Base-by-base conservation (phyloP, 1,140 invertebrate species). In the Leptonema lineaticorne region DNA sequence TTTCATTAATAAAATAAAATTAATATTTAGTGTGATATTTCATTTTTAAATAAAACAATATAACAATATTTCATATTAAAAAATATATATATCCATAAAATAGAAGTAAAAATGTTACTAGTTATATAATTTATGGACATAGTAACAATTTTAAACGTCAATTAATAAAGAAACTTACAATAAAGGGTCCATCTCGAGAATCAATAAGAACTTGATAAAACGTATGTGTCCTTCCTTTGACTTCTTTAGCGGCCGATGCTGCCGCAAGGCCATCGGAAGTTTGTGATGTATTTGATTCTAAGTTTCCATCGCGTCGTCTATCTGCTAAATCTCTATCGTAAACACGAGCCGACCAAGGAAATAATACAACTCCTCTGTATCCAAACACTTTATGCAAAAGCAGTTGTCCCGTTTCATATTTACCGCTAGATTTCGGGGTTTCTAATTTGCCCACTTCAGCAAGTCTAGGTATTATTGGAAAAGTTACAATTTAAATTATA, bases 201-300 rank as follows among this genome's bases (percentile, higher is more conserved):
- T 98, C 96, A 75, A 98, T 97, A 5, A 98, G 84, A 18, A 97
- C 95, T 85, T 98, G 95, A 81, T 98, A 98, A 79, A 96, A 98
- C n/a, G 92, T 93, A 74, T 96, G 94, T 14, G 92, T 92, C 76
- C 88, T 86, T 46, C 93, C 92, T 81, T 94, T 93, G 0, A 96
- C 92, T 84, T 96, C 94, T 78, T 93, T 93, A 9, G 89, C 88
- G 45, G 89, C 89, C 0, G 30, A 37, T 1, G 59, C 59, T 1
- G 59, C 37, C 1, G 30, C 59, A 5, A 62, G 22, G 5, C 37
- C 24, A 22, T 62, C 59, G 6, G 41, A 76, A 75, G 72, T 83
- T 80, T 58, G 79, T 76, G 64, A 78, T 71, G 75, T 63, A 50
- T 70, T 30, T 62, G 74, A 67, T 63, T 67, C 62, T 65, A 77